Base-by-base conservation (phyloP, 2,797 vertebrate species). In the Kryptolebias ocellatus region DNA sequence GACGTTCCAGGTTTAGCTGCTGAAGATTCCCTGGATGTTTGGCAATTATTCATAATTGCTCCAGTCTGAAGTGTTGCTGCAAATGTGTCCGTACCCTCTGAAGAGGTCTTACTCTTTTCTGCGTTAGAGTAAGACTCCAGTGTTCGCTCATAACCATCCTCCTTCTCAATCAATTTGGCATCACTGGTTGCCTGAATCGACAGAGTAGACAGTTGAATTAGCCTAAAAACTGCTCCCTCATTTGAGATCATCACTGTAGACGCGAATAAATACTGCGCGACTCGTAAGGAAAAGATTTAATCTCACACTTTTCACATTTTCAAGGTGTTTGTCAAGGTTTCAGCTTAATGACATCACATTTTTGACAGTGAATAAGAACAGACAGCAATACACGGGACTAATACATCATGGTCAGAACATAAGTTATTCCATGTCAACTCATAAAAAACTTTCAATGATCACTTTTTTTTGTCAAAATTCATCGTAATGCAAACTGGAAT, bases 131-230 rank as follows among this genome's bases (percentile, higher is more conserved):
- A 85, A 87, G 84, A 59, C 61, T 89, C 87, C 88, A 87, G 72
- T 42, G 87, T 83, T 84, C 86, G 88, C 85, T 92, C 90, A 91
- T 90, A 93, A 94, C 90, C 87, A 85, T 93, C 93, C 90, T 95
- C 92, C 94, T 95, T 96, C 90, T 96, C 96, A 97, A 96, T 94
- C 94, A 97, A 94, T 93, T 96, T 95, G 95, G 94, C 96, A 86
- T 96, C 96, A 94, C 93, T 93, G 87, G 95, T 95, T 78, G 95
- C 97, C 98, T 98, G 95, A 95, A 95, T 95, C 95, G 95, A 98
- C 96, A 95, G 94, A 99, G 95, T 96, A 95, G 94, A 96, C 95
- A 96, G 87, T 95, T 94, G 95, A 90, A 95, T 94, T 95, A 92
- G 93, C 92, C 93, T 90, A 60, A 51, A 76, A 51, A 66, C 29